Base-by-base conservation (phyloP, 2,888 invertebrate species). In the Amiota communis region DNA sequence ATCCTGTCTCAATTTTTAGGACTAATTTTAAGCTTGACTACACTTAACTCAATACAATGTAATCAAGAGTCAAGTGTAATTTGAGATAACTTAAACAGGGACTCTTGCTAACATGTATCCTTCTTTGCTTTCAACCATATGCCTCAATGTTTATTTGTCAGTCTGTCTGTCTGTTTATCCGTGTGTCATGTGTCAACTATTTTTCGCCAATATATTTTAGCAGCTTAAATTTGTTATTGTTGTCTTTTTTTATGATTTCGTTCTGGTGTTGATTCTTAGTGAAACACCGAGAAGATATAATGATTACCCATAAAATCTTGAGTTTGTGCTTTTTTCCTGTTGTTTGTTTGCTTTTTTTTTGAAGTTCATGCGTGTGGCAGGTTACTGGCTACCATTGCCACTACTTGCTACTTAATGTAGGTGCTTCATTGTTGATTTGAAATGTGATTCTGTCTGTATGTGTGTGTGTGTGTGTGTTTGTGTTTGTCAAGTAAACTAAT, bases 401-500 rank as follows among this genome's bases (percentile, higher is more conserved):
- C 36, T 36, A 6, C 36, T 36, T 36, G 36, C 36, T 36, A 36
- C 8, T 36, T 36, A 36, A 36, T 36, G 36, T 36, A 36, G 36
- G 36, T 36, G 36, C 36, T 36, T 36, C 36, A 36, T 36, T 36
- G 2, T 36, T 36, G 36, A 36, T 36, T 36, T 36, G 36, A 6
- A 20, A 11, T 20, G 8, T 3, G 17, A 59, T 11, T 59, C 11
- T 17, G 15, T 59, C 20, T n/a, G n/a, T n/a, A n/a, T n/a, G n/a
- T n/a, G n/a, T n/a, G n/a, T n/a, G n/a, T n/a, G n/a, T n/a, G n/a
- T n/a, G n/a, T n/a, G n/a, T 57, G 10, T 57, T 15, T 65, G 72
- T 61, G 69, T 61, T 51, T 68, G 57, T 59, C 57, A n/a, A 20
- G n/a, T n/a, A 57, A 61, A 73, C 73, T 75, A 75, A 75, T 71